Conservation (phyloP, 2,113 vertebrate genomes). For the Benitochromis conjunctus region DNA sequence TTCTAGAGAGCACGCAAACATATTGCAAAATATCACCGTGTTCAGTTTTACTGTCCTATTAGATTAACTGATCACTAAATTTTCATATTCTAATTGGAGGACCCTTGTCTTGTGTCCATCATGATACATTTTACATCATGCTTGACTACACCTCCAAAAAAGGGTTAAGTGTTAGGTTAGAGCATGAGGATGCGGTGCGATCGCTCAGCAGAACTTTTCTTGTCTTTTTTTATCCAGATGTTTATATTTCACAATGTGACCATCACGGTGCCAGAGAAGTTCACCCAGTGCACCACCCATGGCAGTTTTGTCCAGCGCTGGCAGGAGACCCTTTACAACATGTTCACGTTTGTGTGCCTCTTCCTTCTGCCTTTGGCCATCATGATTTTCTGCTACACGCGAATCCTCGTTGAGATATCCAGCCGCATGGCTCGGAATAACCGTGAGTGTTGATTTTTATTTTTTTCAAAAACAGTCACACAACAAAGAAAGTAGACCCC, state of each 20-base stretch:
- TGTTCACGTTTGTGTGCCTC: constrained; percentile 81
- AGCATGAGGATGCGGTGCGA: neutral
- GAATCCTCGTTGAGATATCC: constrained; percentile 80
- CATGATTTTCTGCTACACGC: constrained; percentile 80
- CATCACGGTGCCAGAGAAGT: constrained; percentile 76
- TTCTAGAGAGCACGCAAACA: fast-evolving
- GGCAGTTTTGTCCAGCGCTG: constrained; percentile 75
- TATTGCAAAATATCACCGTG: neutral
- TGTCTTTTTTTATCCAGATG: constrained; percentile 58
- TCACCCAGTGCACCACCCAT: constrained; percentile 79
- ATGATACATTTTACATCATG: fast-evolving
- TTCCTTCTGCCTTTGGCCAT: constrained; percentile 79
- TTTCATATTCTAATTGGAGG: no score
- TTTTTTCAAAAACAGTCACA: neutral
- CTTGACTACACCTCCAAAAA: neutral
- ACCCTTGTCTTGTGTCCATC: no score
- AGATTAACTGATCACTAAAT: neutral
- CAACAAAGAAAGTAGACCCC: neutral
- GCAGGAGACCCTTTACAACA: constrained; percentile 81
- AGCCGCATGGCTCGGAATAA: constrained; percentile 71
- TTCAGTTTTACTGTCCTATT: neutral
- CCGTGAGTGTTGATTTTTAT: constrained; percentile 44
- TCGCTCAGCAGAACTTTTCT: neutral
- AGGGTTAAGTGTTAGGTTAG: neutral
- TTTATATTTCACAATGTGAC: constrained; percentile 79